Evolutionary conservation across 2,113 vertebrate genomes (phyloP).

Genomic region (Struthio camelus): DNA sequence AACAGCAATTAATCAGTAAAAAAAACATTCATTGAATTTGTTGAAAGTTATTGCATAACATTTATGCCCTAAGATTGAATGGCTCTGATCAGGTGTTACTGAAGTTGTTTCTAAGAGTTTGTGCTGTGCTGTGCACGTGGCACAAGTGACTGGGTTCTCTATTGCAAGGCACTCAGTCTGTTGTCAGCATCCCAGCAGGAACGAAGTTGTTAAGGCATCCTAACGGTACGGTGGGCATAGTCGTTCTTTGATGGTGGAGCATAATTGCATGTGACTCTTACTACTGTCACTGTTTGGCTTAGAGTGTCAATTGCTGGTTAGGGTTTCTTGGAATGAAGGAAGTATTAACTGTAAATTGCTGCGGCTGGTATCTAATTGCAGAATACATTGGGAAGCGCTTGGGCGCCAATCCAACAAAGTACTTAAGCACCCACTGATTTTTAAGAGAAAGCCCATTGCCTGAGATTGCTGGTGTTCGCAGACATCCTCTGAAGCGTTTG

Average conservation of each 20-base stretch:
- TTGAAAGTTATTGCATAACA: neutral
- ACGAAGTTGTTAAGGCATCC: accelerated
- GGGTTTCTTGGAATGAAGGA: constrained; percentile 59
- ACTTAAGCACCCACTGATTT: constrained; percentile 61
- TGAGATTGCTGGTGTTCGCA: neutral
- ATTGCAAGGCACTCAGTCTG: neutral
- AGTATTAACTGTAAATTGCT: constrained; percentile 58
- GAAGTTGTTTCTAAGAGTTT: neutral
- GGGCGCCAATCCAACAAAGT: constrained; percentile 31
- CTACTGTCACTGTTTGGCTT: neutral
- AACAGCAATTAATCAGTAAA: neutral
- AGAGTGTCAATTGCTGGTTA: neutral
- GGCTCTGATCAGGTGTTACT: neutral
- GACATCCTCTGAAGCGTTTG: neutral
- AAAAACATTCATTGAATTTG: neutral
- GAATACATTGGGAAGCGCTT: constrained; percentile 22
- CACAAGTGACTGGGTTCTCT: neutral
- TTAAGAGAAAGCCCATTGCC: constrained; percentile 23
- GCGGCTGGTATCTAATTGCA: constrained; percentile 27
- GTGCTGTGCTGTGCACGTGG: neutral
- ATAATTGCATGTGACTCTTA: neutral
- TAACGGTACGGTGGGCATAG: neutral
- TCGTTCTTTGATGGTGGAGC: neutral
- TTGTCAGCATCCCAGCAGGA: neutral
- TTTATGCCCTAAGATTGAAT: neutral